Conservation (phyloP, 2,888 invertebrate species). For the Ormia ochracea region DNA sequence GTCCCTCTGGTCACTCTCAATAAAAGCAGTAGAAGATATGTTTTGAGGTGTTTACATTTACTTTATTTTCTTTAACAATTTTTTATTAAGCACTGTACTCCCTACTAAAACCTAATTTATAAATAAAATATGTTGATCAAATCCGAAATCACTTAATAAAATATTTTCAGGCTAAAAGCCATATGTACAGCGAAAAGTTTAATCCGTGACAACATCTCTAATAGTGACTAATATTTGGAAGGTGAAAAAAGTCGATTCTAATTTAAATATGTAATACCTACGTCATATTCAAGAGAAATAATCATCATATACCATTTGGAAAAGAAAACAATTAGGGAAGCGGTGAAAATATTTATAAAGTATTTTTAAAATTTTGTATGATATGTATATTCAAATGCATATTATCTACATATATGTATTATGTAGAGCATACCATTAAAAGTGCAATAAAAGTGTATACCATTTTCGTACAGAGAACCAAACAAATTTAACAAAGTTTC, state of each 20-base stretch:
- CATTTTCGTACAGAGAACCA: slow-evolving; percentile 17
- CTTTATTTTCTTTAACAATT: slow-evolving; percentile 10
- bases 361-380: slow-evolving; percentile 20
- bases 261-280: too few species aligned
- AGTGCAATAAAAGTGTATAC: slow-evolving; percentile 38
- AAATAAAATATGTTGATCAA: too few species aligned
- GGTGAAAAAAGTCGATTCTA: too few species aligned
- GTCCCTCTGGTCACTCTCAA: too few species aligned
- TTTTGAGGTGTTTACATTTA: slow-evolving; percentile 34
- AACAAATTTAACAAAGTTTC: slow-evolving; percentile 28
- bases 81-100: neutral
- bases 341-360: neutral
- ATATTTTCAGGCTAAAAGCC: too few species aligned
- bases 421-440: too few species aligned
- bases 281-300: too few species aligned
- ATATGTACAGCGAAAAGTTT: too few species aligned
- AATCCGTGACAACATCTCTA: too few species aligned
- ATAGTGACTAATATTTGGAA: too few species aligned
- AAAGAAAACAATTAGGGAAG: neutral
- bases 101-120: slow-evolving; percentile 1
- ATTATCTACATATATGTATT: neutral
- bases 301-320: slow-evolving; percentile 1
- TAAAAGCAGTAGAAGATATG: slow-evolving; percentile 20
- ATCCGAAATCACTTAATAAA: too few species aligned
- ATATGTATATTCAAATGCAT: neutral